phyloP scores from a whole-genome alignment of 2,113 vertebrate species.

The Lepus timidus region DNA sequence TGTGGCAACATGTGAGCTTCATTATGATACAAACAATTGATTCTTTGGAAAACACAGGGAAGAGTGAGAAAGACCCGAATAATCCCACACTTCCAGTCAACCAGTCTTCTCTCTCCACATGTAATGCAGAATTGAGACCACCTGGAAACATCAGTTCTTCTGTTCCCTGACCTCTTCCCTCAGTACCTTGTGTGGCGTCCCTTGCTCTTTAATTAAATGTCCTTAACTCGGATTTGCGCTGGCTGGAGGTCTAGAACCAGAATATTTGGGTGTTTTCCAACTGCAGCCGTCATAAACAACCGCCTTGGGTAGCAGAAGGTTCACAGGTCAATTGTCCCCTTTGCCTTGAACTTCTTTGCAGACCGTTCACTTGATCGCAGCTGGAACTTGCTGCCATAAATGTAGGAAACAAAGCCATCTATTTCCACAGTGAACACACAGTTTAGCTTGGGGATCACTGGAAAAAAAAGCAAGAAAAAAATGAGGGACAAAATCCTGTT shows the following conservation, averaged over 20 bases:
- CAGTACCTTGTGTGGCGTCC: not conserved
- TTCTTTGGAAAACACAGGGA: not conserved
- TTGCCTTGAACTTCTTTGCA: slow-evolving; percentile 96
- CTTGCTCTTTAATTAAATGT: fast-evolving
- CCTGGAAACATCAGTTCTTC: not conserved
- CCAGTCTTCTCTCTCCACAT: too few relatives aligned
- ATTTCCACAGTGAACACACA: slow-evolving; percentile 94
- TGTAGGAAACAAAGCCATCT: slow-evolving; percentile 94
- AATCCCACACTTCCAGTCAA: too few relatives aligned
- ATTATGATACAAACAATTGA: not conserved
- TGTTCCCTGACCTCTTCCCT: not conserved
- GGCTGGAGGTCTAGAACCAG: not conserved
- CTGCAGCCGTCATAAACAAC: not conserved
- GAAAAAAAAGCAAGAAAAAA: not conserved
- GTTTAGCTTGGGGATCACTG: slow-evolving; percentile 96
- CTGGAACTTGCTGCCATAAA: slow-evolving; percentile 96
- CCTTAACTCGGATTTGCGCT: not conserved
- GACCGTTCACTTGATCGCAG: slow-evolving; percentile 95
- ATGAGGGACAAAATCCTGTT: not conserved
- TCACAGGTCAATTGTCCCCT: slow-evolving; percentile 95
- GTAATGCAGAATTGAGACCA: fast-evolving
- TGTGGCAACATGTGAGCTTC: not conserved
- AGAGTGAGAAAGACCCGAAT: not conserved
- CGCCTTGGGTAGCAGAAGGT: not conserved
- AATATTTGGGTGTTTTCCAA: not conserved